These are phyloP conservation scores for Corbicula japonica DNA, from an alignment of 2,888 invertebrate species.

Conservation along the genomic window DNA sequence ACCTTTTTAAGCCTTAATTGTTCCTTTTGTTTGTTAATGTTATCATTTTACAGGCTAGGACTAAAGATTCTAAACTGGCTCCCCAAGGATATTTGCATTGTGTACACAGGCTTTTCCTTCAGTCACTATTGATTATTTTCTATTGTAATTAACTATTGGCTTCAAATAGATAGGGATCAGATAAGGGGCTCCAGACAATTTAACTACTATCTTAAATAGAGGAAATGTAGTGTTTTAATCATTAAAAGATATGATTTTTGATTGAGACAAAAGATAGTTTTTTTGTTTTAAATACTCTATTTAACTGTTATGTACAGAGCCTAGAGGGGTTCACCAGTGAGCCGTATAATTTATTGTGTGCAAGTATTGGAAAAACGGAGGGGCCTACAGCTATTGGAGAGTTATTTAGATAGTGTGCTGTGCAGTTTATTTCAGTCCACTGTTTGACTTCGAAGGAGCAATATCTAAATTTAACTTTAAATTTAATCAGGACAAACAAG, in stretches of 20 bases:
- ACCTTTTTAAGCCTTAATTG: too few relatives aligned
- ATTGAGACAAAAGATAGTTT: too few relatives aligned
- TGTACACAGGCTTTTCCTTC: constrained; percentile 14
- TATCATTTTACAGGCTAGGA: too few relatives aligned
- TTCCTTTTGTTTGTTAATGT: too few relatives aligned
- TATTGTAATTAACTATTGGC: constrained; percentile 47
- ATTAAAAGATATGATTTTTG: too few relatives aligned
- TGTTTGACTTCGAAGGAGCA: too few relatives aligned
- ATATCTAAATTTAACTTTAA: too few relatives aligned
- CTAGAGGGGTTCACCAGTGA: constrained; percentile 12
- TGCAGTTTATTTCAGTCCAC: too few relatives aligned
- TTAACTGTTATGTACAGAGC: constrained; percentile 7
- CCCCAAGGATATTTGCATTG: constrained; percentile 53
- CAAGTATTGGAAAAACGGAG: constrained; percentile 23
- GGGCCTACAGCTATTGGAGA: constrained; percentile 20
- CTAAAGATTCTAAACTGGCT: too few relatives aligned
- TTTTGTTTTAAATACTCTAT: not conserved
- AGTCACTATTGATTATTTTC: constrained; percentile 42
- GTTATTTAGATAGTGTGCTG: too few relatives aligned
- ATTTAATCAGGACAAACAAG: not conserved
- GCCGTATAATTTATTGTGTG: constrained; percentile 17
- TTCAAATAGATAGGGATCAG: constrained; percentile 40
- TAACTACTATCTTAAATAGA: too few relatives aligned
- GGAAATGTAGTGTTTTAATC: too few relatives aligned
- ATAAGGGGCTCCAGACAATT: constrained; percentile 45